Base-by-base conservation (phyloP, 2,797 vertebrate genomes). In the Apogon talboti region DNA sequence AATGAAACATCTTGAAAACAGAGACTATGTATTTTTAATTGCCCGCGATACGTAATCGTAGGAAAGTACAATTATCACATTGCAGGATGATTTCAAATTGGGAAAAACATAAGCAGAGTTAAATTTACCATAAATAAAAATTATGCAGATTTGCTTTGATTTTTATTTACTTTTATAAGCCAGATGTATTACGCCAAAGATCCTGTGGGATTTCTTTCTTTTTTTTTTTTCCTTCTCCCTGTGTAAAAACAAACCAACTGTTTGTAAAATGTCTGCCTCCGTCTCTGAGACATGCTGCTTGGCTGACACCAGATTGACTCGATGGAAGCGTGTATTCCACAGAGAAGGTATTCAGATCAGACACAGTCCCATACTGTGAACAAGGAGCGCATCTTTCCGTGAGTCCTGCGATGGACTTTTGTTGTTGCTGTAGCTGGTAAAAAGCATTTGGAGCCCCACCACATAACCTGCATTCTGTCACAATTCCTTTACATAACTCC, bases 321-420 rank as follows among this genome's bases (percentile, higher is more conserved):
- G 61, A 86, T 85, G 83, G 66, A 87, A 77, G 82, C 78, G 89
- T 82, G 74, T 86, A 70, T 82, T 86, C 77, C 81, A 74, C 79
- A 77, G 78, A 82, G 82, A 80, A 68, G 74, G 81, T 85, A 81
- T 84, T 85, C 62, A 81, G 68, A 86, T 59, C 77, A 83, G 83
- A 75, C 83, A 77, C 48, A 28, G 81, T 75, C 78, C 66, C 84
- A 74, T 64, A 76, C 75, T 66, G 55, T 80, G 74, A 81, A 89
- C 48, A 68, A 72, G 58, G 3, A 62, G 70, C 7, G 16, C 66
- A 83, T 89, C 85, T 84, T 66, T 86, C 76, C 78, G 58, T 70
- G 58, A 85, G 78, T 82, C 48, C 56, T 71, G 79, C 71, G 75
- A 87, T 84, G 50, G 84, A 86, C 88, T 80, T 81, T 44, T 75